Evolutionary conservation across 2,113 vertebrate species (phyloP), one percentile per base, ranked within the genome.

Genomic region (Chamaetylas fuelleborni): DNA sequence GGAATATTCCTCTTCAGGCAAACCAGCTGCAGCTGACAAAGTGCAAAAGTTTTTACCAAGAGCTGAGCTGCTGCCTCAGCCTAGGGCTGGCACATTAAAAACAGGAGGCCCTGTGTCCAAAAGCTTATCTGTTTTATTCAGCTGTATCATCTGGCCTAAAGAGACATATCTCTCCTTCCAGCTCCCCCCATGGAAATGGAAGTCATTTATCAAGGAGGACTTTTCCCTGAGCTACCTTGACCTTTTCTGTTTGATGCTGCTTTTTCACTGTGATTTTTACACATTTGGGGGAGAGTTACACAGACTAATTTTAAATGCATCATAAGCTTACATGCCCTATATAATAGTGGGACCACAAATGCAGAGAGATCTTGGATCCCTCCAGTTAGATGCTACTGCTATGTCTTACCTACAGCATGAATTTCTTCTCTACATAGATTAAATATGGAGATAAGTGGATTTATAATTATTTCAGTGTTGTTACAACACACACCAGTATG

Each of bases 101-200:
- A 36, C 53, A 82, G 36, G 45, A 80, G 42, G n/a, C 81, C 25
- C 2, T 26, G 33, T 65, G 50, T 70, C 70, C 83, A 79, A 65
- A 69, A 93, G 86, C 81, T 97, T 93, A 96, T 95, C 91, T 95
- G 73, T 56, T 93, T 38, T 74, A 69, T 79, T 77, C 94, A 97
- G 90, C 90, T 94, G 79, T 73, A 86, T 88, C 92, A 92, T 42
- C 66, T 73, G 67, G 62, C 77, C 86, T 74, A 47, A 34, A 62
- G 81, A 62, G 82, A 90, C 76, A 53, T 94, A 86, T 88, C 92
- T 96, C 88, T 88, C 64, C 88, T 92, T 40, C 36, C 91, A 94
- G 83, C 77, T 86, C 86, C 89, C 88, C 50, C 56, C 76, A 26
- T 54, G 60, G 77, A 94, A 96, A 92, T 78, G 40, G 79, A 48